Percentiles rank a stretch among this genome's conserved stretches.
These are phyloP conservation scores for Xylota sylvarum DNA, from an alignment of 2,888 invertebrate species.

Conservation along the genomic window DNA sequence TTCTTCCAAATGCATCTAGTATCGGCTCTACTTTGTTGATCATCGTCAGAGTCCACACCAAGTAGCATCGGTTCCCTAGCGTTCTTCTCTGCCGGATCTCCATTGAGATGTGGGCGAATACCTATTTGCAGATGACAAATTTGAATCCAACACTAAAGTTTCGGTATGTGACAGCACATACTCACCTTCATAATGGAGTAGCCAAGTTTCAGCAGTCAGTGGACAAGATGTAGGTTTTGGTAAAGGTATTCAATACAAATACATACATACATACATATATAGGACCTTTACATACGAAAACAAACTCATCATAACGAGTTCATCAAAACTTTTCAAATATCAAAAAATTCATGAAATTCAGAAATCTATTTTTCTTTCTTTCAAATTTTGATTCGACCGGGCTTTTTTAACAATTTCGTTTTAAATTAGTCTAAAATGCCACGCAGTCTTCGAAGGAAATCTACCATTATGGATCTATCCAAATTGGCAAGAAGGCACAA, in stretches of 20 bases:
- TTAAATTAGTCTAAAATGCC: slow-evolving; percentile 19
- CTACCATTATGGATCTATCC: slow-evolving; percentile 20
- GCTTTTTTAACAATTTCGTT: slow-evolving; percentile 1
- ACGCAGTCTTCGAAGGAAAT: slow-evolving; percentile 20
- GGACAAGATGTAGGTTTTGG: neutral
- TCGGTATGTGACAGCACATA: too few relatives aligned
- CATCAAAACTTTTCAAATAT: neutral
- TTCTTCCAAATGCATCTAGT: too few relatives aligned
- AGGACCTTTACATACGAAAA: neutral
- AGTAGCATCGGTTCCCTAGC: too few relatives aligned
- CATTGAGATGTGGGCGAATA: too few relatives aligned
- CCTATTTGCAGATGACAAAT: too few relatives aligned
- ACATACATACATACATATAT: neutral
- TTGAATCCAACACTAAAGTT: too few relatives aligned
- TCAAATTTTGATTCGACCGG: slow-evolving; percentile 7
- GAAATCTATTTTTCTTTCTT: neutral
- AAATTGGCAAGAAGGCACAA: slow-evolving; percentile 18
- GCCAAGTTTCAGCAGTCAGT: too few relatives aligned
- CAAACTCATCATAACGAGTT: slow-evolving; percentile 1
- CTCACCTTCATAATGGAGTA: too few relatives aligned
- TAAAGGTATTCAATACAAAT: neutral
- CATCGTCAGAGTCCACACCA: too few relatives aligned
- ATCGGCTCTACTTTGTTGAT: too few relatives aligned
- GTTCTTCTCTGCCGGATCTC: too few relatives aligned
- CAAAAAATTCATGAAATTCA: neutral